Evolutionary conservation across 2,888 invertebrate genomes (phyloP), one percentile per base, ranked within the genome.

Genomic region (Bhutanitis thaidina): DNA sequence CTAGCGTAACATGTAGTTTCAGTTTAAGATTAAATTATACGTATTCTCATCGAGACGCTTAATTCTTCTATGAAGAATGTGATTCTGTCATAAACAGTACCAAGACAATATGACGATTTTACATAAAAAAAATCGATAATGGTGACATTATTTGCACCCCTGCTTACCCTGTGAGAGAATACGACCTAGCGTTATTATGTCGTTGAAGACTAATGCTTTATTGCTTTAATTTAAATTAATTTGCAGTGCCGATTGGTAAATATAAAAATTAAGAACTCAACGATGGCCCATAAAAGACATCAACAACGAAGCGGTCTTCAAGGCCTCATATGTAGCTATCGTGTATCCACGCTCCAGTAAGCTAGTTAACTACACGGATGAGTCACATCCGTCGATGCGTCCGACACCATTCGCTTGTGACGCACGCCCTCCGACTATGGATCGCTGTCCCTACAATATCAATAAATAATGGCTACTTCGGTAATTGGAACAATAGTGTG

Each of bases 351-450:
- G 51, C 51, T 52, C 51, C 27, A 52, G 36, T 46, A 52, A 52
- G 30, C 32, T 20, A n/a, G 30, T 25, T 52, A 41, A 52, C 41
- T 43, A 44, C 35, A 32, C 14, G 35, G 12, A 32, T 52, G 51
- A 52, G 36, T 52, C 51, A 52, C 46, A 36, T 46, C 51, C 41
- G 46, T 29, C 40, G 30, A 30, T 30, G 9, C 9, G 50, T 44
- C 32, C n/a, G 13, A 3, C 35, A n/a, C 9, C 43, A 13, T 12
- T 20, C 34, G 1, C 27, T 36, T 30, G 25, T 29, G 36, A 37
- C 29, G 38, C 46, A 32, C 20, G 32, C 34, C 40, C 27, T 15
- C 25, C 25, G 39, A 39, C 27, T 27, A 39, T 34, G 44, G 39
- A 29, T 39, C 34, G 25, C 13, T 34, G 43, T 49, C 32, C 49